Evolutionary conservation across 2,888 invertebrate genomes (phyloP), one percentile per base, ranked within the genome.

Genomic region (Hoplodrina ambigua): DNA sequence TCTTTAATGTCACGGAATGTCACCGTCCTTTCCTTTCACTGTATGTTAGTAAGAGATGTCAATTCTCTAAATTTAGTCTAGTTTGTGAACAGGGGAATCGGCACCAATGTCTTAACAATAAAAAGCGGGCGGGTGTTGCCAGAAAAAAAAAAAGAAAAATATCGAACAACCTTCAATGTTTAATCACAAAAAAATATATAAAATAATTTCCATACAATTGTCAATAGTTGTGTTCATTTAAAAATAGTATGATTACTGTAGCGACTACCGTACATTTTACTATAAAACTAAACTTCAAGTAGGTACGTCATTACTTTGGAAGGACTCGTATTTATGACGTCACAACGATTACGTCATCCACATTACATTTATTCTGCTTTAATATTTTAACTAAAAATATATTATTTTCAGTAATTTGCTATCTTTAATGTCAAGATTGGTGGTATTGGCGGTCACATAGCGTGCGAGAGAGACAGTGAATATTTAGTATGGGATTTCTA

Each of bases 281-380:
- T 75, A 82, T 75, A 79, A 82, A 72, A 82, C 65, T 82, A 79
- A 82, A 61, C 50, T 74, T 82, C 62, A 61, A 58, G 66, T 84
- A 75, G 72, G 74, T 83, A 83, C 69, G 80, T 80, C 78, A 77
- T 74, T 80, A 72, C 77, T 69, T 73, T 82, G 83, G 80, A 82
- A 75, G 85, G 75, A 84, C 67, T 83, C 57, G 52, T 70, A 76
- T 61, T 74, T 62, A 66, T 79, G 75, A 81, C 68, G 73, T 84
- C 62, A 67, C 70, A 71, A 74, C 68, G 54, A 72, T 64, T 72
- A 72, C 70, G 63, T 53, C 72, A 82, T 80, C 82, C 69, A 80
- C 75, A 77, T 84, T 82, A 85, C 81, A 77, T 61, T 71, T 79
- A 80, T 55, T 59, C 20, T 46, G 49, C 25, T 19, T 71, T 54